Evolutionary conservation across 2,113 vertebrate genomes (phyloP), one percentile per base, ranked within the genome.

Genomic region (Willisornis vidua): DNA sequence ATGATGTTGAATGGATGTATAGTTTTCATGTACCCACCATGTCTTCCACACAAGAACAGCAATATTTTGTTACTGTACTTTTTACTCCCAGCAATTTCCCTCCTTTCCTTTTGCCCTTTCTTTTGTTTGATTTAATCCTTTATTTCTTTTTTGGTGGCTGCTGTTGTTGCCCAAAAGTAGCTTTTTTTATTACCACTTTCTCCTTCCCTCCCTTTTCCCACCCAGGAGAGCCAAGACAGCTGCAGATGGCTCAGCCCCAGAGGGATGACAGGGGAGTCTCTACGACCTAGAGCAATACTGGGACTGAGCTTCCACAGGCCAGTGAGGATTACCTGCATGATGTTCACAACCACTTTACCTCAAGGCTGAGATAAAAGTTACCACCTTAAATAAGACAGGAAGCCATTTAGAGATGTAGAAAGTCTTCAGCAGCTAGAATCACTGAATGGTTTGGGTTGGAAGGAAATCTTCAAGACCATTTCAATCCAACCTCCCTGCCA

Each of bases 31-130:
- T 89, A 87, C 85, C 90, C 92, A 78, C 91, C 77, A 78, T 75
- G 95, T 93, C 88, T 96, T 89, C 81, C 91, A 76, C 48, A 90
- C 49, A 29, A 65, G 95, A 96, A 92, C 76, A 96, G 84, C 94
- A 97, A 93, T 85, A 89, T 87, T 93, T 86, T 61, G 73, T 75
- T 93, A 65, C 91, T 85, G 89, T 93, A 92, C 52, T 87, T 94
- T 88, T 73, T 81, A 86, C 65, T 90, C 71, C 55, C 35, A 89
- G 92, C 80, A 85, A 68, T 92, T 93, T 82, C 70, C 84, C 76
- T 89, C 85, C 57, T 87, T 97, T 77, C 79, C n/a, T 95, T 95
- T 66, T 89, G 73, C 86, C 78, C 83, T 89, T 95, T 96, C 73
- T 85, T 89, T 96, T 89, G 63, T 96, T 94, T 85, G 57, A 84